Base-by-base conservation (phyloP, 2,797 vertebrate genomes). In the Manis crassicaudata region DNA sequence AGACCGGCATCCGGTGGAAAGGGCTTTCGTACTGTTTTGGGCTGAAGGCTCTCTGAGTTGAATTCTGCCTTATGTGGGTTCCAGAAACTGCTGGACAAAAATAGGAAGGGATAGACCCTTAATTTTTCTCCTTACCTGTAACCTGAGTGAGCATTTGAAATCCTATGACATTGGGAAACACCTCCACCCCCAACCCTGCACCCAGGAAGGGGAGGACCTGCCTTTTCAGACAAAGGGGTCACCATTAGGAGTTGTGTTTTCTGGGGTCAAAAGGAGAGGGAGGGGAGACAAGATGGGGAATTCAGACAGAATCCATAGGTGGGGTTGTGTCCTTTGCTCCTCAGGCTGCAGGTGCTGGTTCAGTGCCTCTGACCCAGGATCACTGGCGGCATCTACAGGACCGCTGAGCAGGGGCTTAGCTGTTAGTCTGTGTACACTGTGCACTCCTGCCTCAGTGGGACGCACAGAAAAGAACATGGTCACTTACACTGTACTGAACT, bases 161-260 rank as follows among this genome's bases (percentile, higher is more conserved):
- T 11, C n/a, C 10, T 32, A 3, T 1, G 25, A 46, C 17, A 5
- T 4, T 18, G 1, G 25, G 65, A 72, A 89, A 46, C 46, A 46
- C 46, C 46, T 46, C 46, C 46, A 46, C 46, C 46, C 10, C 46
- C 46, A 32, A 52, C 18, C 46, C 40, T 21, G 21, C 46, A 50
- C 46, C 73, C 5, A 11, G 17, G 81, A 90, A 8, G 85, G 67
- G 4, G 29, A 52, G 67, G 32, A 62, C 56, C 1, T 65, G 0
- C 0, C 62, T 96, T 95, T 94, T 77, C 32, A 82, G 37, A 80
- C 60, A 92, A 96, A 89, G 72, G 82, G 62, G 12, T 46, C 46
- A 2, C 16, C 35, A 0, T 60, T 8, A 23, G 16, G 62, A 84
- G 14, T 23, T 43, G 17, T 43, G 76, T 21, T 54, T 93, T 92